These are phyloP conservation scores for Semicossyphus pulcher DNA, from an alignment of 2,113 vertebrate species.

Conservation along the genomic window DNA sequence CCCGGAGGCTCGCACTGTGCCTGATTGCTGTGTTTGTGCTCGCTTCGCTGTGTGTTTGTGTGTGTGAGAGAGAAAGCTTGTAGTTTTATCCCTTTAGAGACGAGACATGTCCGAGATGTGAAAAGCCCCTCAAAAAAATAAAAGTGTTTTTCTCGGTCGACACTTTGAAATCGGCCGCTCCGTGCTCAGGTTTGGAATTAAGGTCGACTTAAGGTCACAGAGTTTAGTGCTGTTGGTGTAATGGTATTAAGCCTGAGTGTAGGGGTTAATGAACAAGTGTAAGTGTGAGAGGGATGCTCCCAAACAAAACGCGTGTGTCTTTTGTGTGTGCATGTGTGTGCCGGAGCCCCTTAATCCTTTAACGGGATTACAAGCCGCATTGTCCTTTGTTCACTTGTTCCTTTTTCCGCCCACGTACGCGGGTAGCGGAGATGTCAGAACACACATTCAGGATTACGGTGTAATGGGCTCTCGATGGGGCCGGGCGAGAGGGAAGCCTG, in stretches of 20 bases:
- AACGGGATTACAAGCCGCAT: conserved; percentile 79
- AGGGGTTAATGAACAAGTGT: conserved; percentile 65
- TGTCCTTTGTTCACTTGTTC: conserved; percentile 77
- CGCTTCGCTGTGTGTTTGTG: neutral
- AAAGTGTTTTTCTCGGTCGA: conserved; percentile 1
- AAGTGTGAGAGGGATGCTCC: conserved; percentile 51
- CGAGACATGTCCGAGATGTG: conserved; percentile 19
- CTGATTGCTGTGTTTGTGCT: neutral
- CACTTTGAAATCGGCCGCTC: neutral
- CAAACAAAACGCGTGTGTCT: conserved; percentile 48
- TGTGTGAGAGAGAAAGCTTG: neutral
- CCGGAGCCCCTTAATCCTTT: conserved; percentile 72
- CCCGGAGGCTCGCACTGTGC: conserved; percentile 4
- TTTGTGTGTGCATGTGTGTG: conserved; percentile 25
- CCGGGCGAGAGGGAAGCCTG: conserved; percentile 14
- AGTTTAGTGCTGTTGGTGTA: conserved; percentile 37
- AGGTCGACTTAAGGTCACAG: conserved; percentile 27
- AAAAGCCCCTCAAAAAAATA: neutral
- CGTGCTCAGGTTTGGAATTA: neutral
- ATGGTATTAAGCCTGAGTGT: conserved; percentile 39
- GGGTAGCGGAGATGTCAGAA: conserved; percentile 64
- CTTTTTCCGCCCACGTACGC: conserved; percentile 62
- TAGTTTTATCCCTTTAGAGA: conserved; percentile 24
- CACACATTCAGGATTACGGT: conserved; percentile 65
- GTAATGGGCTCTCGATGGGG: conserved; percentile 56